These are phyloP conservation scores for Pheosia tremula DNA, from an alignment of 2,888 invertebrate genomes.

Conservation along the genomic window DNA sequence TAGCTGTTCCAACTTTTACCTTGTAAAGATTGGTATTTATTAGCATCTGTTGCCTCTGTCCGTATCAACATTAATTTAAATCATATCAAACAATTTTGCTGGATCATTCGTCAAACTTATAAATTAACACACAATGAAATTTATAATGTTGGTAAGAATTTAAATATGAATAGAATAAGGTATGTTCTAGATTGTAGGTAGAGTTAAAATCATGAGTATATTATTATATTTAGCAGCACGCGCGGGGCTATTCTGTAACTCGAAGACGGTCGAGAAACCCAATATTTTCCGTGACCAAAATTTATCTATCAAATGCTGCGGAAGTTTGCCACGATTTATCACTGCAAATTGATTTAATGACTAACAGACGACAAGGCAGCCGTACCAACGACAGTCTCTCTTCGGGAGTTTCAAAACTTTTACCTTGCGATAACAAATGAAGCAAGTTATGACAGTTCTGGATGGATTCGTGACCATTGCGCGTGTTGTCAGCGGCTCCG, in stretches of 20 bases:
- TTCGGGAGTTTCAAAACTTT: conserved; percentile 47
- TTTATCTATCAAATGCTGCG: conserved; percentile 19
- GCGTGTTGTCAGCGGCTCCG: conserved; percentile 36
- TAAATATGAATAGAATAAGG: too few species aligned
- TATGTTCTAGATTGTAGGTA: too few species aligned
- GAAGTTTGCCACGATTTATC: conserved; percentile 42
- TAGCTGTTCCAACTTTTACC: too few species aligned
- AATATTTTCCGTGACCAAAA: conserved; percentile 24
- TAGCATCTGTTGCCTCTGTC: too few species aligned
- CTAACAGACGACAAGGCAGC: conserved; percentile 44
- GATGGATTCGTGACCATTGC: conserved; percentile 49
- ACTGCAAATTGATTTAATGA: conserved; percentile 54
- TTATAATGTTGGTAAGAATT: too few species aligned
- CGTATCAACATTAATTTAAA: too few species aligned
- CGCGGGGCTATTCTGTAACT: background rate
- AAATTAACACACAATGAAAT: too few species aligned
- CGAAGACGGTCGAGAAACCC: background rate
- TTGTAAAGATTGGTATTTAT: too few species aligned
- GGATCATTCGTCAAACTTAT: too few species aligned
- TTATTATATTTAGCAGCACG: too few species aligned
- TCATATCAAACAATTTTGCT: too few species aligned
- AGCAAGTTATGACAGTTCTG: conserved; percentile 53
- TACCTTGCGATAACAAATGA: conserved; percentile 57
- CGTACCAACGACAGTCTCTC: conserved; percentile 33
- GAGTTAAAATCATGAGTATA: too few species aligned